phyloP scores from a whole-genome alignment of 2,888 invertebrate species.

The Volucella bombylans region DNA sequence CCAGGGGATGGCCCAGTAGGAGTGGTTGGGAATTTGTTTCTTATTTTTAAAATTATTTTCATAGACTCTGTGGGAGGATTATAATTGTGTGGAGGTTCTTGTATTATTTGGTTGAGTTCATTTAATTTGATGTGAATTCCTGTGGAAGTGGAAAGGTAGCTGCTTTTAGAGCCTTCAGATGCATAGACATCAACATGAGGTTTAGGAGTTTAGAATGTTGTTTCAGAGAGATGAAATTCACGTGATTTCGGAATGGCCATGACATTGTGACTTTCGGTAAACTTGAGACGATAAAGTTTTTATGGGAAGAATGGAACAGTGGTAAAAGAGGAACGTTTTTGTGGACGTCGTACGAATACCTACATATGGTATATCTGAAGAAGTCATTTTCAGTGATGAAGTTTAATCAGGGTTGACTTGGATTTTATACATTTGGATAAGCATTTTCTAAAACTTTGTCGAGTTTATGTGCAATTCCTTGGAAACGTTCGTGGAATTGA shows the following conservation, averaged over 20 bases:
- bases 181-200: slow-evolving; percentile 30
- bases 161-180: not conserved
- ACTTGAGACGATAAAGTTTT: slow-evolving; percentile 20
- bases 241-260: slow-evolving; percentile 4
- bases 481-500: no score
- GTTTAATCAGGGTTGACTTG: no score
- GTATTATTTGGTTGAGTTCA: slow-evolving; percentile 45
- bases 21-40: no score
- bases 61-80: slow-evolving; percentile 25
- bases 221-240: slow-evolving; percentile 8
- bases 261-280: not conserved
- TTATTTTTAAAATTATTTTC: slow-evolving; percentile 41
- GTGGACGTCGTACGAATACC: no score
- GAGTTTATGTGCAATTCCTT: no score
- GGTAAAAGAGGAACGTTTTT: not conserved
- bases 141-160: not conserved
- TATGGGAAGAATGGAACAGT: not conserved
- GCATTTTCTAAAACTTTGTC: no score
- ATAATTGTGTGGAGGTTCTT: slow-evolving; percentile 34
- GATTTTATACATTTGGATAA: no score
- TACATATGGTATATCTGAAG: not conserved
- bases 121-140: slow-evolving; percentile 47
- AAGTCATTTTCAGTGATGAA: not conserved
- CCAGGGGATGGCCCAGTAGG: slow-evolving; percentile 34
- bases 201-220: slow-evolving; percentile 22